These are phyloP conservation scores for Buphagus erythrorhynchus DNA, from an alignment of 2,797 vertebrate genomes.

Conservation along the genomic window DNA sequence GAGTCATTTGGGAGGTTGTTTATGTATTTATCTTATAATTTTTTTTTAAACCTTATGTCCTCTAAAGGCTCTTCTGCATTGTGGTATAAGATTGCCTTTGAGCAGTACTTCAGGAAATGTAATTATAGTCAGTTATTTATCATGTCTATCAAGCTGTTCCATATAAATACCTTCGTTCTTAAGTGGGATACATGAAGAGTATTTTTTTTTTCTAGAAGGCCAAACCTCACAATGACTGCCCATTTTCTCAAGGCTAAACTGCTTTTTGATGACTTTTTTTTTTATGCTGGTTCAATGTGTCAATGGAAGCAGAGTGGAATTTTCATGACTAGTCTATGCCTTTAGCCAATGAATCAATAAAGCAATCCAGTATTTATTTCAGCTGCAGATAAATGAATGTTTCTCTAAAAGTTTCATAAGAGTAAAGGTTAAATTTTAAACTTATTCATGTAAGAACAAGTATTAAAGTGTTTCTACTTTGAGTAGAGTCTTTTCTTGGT, in stretches of 20 bases:
- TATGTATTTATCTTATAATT: background rate
- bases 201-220: background rate
- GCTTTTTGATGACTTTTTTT: background rate
- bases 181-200: background rate
- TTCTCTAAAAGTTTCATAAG: conserved; percentile 11
- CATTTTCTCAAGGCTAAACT: conserved; percentile 17
- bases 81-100: background rate
- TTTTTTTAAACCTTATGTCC: background rate
- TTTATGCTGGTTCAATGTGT: background rate
- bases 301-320: background rate
- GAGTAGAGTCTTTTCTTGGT: background rate
- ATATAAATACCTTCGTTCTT: background rate
- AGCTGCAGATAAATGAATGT: background rate
- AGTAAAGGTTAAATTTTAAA: conserved; percentile 31
- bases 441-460: conserved; percentile 12
- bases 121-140: background rate
- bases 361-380: conserved; percentile 31
- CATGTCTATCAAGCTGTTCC: background rate
- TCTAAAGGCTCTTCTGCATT: background rate
- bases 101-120: background rate
- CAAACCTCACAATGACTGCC: background rate
- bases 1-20: background rate
- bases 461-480: background rate
- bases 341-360: conserved; percentile 31
- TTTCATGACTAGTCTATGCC: background rate